These are phyloP conservation scores for Epirrhoe tristata DNA, from an alignment of 2,888 invertebrate species.

Conservation along the genomic window DNA sequence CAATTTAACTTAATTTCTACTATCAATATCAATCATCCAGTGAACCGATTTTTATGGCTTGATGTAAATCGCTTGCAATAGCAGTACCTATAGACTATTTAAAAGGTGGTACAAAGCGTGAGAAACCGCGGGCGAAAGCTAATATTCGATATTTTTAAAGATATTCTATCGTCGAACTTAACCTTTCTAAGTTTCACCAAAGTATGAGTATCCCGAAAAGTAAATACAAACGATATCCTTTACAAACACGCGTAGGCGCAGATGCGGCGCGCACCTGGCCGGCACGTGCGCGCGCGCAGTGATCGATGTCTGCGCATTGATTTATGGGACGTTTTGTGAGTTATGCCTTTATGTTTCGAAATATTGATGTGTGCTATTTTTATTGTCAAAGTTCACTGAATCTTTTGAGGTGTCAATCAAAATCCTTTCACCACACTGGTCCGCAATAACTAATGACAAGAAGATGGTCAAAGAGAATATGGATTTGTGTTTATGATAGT, in stretches of 20 bases:
- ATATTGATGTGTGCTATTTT: background rate
- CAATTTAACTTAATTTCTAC: too few relatives aligned
- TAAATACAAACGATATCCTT: background rate
- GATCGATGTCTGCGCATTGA: constrained; percentile 6
- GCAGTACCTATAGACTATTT: too few relatives aligned
- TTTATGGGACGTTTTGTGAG: constrained; percentile 17
- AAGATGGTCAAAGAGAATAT: too few relatives aligned
- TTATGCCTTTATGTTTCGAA: background rate
- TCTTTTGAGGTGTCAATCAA: background rate
- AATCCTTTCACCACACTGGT: background rate
- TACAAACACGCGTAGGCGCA: background rate
- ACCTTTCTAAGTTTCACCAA: background rate
- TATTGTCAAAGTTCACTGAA: background rate
- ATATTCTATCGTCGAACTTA: background rate
- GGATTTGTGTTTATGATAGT: too few relatives aligned
- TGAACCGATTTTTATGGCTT: too few relatives aligned
- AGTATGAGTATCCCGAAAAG: background rate
- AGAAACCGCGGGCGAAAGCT: too few relatives aligned
- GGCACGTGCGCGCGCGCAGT: constrained; percentile 19
- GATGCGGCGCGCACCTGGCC: constrained; percentile 29
- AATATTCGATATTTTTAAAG: too few relatives aligned
- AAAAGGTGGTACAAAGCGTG: too few relatives aligned
- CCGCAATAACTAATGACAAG: too few relatives aligned
- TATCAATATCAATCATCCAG: too few relatives aligned
- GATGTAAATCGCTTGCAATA: too few relatives aligned